Base-by-base conservation (phyloP, 2,113 vertebrate genomes). In the Phainopepla nitens region DNA sequence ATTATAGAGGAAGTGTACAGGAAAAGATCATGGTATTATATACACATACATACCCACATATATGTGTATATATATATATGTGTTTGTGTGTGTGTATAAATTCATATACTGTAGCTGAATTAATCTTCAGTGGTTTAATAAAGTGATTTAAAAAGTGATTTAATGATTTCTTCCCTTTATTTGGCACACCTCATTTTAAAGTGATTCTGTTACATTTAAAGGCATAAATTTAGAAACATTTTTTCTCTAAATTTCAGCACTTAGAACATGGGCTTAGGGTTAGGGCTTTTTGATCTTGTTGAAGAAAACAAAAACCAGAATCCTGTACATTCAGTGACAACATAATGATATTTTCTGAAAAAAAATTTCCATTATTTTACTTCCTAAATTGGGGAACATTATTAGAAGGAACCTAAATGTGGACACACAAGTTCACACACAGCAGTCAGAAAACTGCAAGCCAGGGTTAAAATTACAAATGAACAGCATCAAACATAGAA, bases 31-130 rank as follows among this genome's bases (percentile, higher is more conserved):
- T 31, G 4, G 13, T 44, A 45, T 7, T 61, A 2, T 15, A 19
- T 5, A 33, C 13, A 27, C 6, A 15, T 6, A 5, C 1, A 14
- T n/a, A n/a, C n/a, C n/a, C n/a, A n/a, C n/a, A n/a, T 7, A 41
- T 13, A 13, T 5, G 11, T 0, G 6, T 12, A 7, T 17, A 6
- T 19, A 4, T 22, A 8, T 41, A 23, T 24, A 17, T 24, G 9
- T 19, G 3, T 39, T 10, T 24, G 7, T n/a, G 2, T 56, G 3
- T 18, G 3, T 36, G 3, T 49, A 2, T 20, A 12, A 56, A 39
- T 2, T 66, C 13, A 35, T 0, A 4, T 13, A 23, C 20, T 39
- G 15, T 39, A 66, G 28, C 6, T 80, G 62, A 51, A 72, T 9
- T 69, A 10, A 7, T 5, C 22, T 51, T 61, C 29, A 60, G 25